phyloP scores from a whole-genome alignment of 2,113 vertebrate genomes.

The Steatornis caripensis region DNA sequence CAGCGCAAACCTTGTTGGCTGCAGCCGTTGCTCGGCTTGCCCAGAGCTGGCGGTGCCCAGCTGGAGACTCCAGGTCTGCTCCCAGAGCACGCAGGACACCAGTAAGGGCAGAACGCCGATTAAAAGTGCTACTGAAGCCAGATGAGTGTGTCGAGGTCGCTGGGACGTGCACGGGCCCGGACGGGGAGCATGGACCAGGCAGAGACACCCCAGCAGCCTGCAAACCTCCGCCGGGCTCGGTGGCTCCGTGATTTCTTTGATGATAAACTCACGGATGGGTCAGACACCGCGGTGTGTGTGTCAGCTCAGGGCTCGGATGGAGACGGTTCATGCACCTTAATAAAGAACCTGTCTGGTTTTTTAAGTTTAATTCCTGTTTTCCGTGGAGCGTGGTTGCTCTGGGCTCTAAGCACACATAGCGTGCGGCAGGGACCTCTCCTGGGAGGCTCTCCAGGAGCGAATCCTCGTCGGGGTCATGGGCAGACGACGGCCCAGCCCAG shows the following conservation, averaged over 20 bases:
- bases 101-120: neutral
- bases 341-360: neutral
- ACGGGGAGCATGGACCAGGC: rapidly evolving
- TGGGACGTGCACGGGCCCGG: rapidly evolving
- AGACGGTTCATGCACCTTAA: neutral
- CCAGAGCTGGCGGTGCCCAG: neutral
- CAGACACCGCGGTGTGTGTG: rapidly evolving
- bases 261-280: neutral
- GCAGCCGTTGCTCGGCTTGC: neutral
- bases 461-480: rapidly evolving
- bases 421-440: neutral
- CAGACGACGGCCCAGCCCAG: neutral
- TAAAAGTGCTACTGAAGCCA: neutral
- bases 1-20: rapidly evolving
- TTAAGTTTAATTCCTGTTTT: neutral
- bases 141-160: rapidly evolving
- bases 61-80: neutral
- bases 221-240: rapidly evolving
- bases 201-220: neutral
- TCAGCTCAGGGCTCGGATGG: neutral
- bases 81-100: neutral
- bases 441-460: neutral
- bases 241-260: neutral
- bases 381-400: rapidly evolving
- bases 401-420: neutral